Evolutionary conservation across 2,797 vertebrate genomes (phyloP).

Genomic region (Sylvia borin): DNA sequence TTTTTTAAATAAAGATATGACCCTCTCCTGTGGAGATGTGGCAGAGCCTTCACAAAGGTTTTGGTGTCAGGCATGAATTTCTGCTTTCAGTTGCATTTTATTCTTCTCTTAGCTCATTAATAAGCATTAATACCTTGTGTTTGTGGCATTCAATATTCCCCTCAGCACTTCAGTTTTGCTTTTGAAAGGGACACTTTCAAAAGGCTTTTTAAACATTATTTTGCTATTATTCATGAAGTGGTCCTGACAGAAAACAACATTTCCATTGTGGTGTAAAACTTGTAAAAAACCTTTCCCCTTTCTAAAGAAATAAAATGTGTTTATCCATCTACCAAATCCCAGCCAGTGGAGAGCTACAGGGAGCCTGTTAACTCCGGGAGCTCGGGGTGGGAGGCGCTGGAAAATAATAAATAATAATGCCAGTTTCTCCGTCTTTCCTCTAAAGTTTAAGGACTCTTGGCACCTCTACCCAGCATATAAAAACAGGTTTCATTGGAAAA

Average conservation of each 20-base stretch:
- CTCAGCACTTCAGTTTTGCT: neutral
- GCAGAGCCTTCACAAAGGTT: neutral
- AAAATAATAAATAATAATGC: conserved; percentile 6
- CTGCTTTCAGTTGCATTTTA: neutral
- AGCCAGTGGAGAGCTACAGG: conserved; percentile 22
- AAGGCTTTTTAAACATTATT: conserved; percentile 33
- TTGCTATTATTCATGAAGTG: neutral
- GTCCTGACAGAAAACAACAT: conserved; percentile 26
- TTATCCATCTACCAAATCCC: conserved; percentile 17
- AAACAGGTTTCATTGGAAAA: neutral
- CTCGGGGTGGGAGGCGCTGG: neutral
- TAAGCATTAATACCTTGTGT: neutral
- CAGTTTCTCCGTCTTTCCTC: neutral
- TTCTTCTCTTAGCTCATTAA: conserved; percentile 12
- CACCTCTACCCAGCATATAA: neutral
- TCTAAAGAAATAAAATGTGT: conserved; percentile 2
- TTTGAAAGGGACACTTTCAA: conserved; percentile 40
- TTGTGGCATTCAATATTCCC: neutral
- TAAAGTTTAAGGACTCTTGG: conserved; percentile 12
- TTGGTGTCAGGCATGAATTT: neutral
- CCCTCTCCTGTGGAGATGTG: neutral
- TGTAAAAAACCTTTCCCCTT: conserved; percentile 53
- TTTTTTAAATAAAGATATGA: neutral
- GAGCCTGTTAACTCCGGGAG: neutral
- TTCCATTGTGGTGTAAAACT: conserved; percentile 32